A percentile compares a stretch with the other conserved stretches of the same genome.
Conservation (phyloP, 2,113 vertebrate species). For the Protobothrops flavoviridis region DNA sequence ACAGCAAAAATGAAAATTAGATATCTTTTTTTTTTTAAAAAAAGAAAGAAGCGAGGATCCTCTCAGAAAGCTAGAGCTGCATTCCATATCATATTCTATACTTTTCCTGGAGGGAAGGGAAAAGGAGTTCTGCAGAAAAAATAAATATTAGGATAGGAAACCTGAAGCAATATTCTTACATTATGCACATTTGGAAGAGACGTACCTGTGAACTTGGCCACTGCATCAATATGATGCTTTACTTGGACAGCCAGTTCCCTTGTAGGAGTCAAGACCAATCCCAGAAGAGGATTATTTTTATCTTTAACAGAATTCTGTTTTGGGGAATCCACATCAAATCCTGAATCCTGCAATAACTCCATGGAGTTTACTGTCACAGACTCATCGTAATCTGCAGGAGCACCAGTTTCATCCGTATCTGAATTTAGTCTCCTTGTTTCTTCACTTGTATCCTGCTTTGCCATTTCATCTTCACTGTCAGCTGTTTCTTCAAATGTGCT, state of each 20-base stretch:
- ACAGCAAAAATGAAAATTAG: neutral
- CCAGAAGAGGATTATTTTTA: constrained; percentile 79
- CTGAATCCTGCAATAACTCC: constrained; percentile 56
- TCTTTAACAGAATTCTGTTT: neutral
- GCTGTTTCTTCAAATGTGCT: constrained; percentile 30
- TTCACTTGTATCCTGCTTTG: constrained; percentile 38
- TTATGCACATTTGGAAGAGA: neutral
- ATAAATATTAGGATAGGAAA: neutral
- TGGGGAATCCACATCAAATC: constrained; percentile 34
- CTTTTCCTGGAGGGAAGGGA: neutral
- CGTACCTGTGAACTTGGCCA: constrained; percentile 87
- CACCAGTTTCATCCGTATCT: constrained; percentile 21
- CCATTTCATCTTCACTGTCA: constrained; percentile 33
- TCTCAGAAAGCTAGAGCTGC: neutral
- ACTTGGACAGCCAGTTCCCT: constrained; percentile 96
- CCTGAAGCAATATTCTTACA: neutral
- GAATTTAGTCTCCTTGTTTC: constrained; percentile 38
- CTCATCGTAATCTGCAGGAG: neutral
- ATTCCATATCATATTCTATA: neutral
- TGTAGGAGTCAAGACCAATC: constrained; percentile 91
- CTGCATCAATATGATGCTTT: constrained; percentile 92
- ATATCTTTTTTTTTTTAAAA: too few relatives aligned
- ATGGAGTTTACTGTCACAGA: constrained; percentile 55
- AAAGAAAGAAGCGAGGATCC: neutral
- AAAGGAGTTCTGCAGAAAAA: neutral